A percentile compares a stretch with the other conserved stretches of the same genome.
Evolutionary conservation across 1,140 invertebrate species (phyloP).

Genomic region (Sycophaga agraensis): DNA sequence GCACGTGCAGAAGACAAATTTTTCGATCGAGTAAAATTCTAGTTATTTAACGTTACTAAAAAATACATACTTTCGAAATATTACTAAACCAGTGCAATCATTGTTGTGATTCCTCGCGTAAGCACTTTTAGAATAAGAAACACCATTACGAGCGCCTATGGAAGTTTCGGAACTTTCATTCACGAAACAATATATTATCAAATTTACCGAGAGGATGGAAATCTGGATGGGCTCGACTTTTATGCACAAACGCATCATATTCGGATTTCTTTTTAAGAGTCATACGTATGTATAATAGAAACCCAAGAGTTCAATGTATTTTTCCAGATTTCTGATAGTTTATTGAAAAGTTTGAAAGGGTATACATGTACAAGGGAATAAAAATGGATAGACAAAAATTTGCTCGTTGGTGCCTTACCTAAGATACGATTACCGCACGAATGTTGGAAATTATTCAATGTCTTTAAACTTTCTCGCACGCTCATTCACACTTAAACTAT

Average conservation of each 20-base stretch:
- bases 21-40: too few relatives aligned
- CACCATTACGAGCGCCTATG: constrained; percentile 24
- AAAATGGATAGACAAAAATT: constrained; percentile 45
- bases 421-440: constrained; percentile 29
- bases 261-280: constrained; percentile 17
- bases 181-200: constrained; percentile 7
- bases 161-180: neutral
- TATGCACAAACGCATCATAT: constrained; percentile 10
- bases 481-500: constrained; percentile 24
- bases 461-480: constrained; percentile 23
- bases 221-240: constrained; percentile 39
- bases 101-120: too few relatives aligned
- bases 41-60: too few relatives aligned
- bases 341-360: constrained; percentile 46
- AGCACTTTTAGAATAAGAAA: constrained; percentile 5
- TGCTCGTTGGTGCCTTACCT: constrained; percentile 46
- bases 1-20: too few relatives aligned
- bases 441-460: constrained; percentile 19
- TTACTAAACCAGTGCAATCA: too few relatives aligned
- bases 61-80: too few relatives aligned
- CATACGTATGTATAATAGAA: constrained; percentile 38
- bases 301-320: constrained; percentile 45
- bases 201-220: constrained; percentile 44
- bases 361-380: constrained; percentile 50
- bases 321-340: constrained; percentile 49